These are phyloP conservation scores for Ctenochaetus hawaiiensis DNA, from an alignment of 2,797 vertebrate species.

Conservation along the genomic window DNA sequence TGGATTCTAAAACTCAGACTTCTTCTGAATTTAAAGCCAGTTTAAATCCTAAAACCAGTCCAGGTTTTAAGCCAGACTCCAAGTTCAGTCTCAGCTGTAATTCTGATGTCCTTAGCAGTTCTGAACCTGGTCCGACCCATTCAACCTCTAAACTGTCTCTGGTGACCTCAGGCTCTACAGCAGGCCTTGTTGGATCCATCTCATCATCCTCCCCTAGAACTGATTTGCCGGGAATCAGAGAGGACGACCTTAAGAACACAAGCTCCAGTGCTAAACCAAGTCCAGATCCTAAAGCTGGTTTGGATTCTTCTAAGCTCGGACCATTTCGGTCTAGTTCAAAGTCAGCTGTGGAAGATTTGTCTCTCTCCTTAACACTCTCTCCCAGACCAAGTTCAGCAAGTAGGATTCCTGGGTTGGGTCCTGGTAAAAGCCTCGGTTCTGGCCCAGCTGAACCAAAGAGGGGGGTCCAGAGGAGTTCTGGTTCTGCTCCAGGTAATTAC, in stretches of 20 bases:
- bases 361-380: constrained; percentile 17
- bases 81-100: neutral
- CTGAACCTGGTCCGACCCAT: neutral
- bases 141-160: constrained; percentile 15
- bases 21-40: constrained; percentile 1
- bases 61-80: neutral
- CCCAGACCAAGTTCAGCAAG: constrained; percentile 17
- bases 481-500: constrained; percentile 60
- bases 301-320: constrained; percentile 13
- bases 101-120: neutral
- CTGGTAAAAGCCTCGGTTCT: constrained; percentile 26
- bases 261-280: constrained; percentile 5
- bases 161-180: constrained; percentile 11
- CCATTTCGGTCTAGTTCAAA: constrained; percentile 23
- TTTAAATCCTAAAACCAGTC: constrained; percentile 8
- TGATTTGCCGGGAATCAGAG: constrained; percentile 17
- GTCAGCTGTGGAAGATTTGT: constrained; percentile 27
- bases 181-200: neutral
- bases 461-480: constrained; percentile 31
- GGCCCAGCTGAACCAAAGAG: constrained; percentile 2
- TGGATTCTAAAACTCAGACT: neutral
- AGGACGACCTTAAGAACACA: neutral
- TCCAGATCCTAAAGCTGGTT: constrained; percentile 12
- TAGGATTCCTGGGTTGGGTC: constrained; percentile 24
- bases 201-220: constrained; percentile 11